These are phyloP conservation scores for Otus sunia DNA, from an alignment of 2,113 vertebrate genomes.

Conservation along the genomic window DNA sequence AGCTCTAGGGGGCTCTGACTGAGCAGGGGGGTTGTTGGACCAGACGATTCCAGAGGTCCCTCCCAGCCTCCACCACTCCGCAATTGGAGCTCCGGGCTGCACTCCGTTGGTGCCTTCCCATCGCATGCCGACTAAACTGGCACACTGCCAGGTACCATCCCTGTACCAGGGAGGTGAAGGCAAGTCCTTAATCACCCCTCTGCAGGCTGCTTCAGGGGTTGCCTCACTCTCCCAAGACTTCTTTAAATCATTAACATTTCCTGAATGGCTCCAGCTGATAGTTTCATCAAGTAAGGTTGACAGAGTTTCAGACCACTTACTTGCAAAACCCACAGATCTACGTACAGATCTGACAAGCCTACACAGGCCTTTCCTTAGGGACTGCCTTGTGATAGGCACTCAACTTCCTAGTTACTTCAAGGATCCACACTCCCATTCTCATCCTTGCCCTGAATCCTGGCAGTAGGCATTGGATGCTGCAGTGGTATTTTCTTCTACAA, in stretches of 20 bases:
- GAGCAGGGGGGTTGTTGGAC: background rate
- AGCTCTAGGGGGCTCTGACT: background rate
- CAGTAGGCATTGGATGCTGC: background rate
- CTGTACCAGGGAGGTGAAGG: background rate
- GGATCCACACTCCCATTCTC: background rate
- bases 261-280: background rate
- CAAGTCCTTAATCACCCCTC: background rate
- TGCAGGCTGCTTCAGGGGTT: background rate
- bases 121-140: accelerated
- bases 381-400: background rate
- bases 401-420: background rate
- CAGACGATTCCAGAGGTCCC: background rate
- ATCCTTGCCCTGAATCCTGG: background rate
- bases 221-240: background rate
- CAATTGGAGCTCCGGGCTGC: too few species aligned
- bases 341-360: background rate
- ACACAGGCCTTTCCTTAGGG: background rate
- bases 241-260: background rate
- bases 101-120: background rate
- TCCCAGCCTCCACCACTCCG: background rate
- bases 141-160: background rate
- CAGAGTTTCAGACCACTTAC: background rate
- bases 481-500: background rate
- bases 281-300: background rate
- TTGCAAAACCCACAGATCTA: background rate